Evolutionary conservation across 2,113 vertebrate genomes (phyloP).

Genomic region (Atractosteus spatula): DNA sequence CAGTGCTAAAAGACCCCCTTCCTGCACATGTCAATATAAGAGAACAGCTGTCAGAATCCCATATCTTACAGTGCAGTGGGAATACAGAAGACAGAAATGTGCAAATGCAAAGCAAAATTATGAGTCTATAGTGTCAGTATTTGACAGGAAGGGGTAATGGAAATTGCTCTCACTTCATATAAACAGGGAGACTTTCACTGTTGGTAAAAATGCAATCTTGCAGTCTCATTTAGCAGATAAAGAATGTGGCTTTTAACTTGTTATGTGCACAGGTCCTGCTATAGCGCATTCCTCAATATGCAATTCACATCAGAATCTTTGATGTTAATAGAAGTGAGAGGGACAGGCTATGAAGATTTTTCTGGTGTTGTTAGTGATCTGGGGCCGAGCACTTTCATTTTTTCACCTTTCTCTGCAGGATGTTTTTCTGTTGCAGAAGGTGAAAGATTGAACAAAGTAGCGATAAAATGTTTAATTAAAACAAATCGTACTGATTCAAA

Average conservation of each 20-base stretch:
- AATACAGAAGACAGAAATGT: conserved; percentile 16
- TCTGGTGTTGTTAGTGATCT: no score
- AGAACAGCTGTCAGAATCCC: conserved; percentile 19
- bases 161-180: conserved; percentile 6
- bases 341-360: no score
- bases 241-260: conserved; percentile 7
- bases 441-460: no score
- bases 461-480: no score
- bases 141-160: conserved; percentile 21
- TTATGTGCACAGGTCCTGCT: not conserved
- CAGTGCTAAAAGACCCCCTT: conserved; percentile 31
- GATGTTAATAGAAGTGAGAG: no score
- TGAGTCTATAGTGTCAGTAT: not conserved
- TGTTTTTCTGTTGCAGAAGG: no score
- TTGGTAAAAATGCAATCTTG: not conserved
- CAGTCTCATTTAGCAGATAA: not conserved
- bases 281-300: not conserved
- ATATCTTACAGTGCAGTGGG: conserved; percentile 14
- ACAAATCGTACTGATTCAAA: no score
- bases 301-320: not conserved
- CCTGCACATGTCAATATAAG: conserved; percentile 15
- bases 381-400: no score
- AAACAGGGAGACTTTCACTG: not conserved
- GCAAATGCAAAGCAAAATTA: conserved; percentile 30
- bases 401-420: no score